phyloP scores from a whole-genome alignment of 1,140 invertebrate genomes.

The Cotesia vestalis region DNA sequence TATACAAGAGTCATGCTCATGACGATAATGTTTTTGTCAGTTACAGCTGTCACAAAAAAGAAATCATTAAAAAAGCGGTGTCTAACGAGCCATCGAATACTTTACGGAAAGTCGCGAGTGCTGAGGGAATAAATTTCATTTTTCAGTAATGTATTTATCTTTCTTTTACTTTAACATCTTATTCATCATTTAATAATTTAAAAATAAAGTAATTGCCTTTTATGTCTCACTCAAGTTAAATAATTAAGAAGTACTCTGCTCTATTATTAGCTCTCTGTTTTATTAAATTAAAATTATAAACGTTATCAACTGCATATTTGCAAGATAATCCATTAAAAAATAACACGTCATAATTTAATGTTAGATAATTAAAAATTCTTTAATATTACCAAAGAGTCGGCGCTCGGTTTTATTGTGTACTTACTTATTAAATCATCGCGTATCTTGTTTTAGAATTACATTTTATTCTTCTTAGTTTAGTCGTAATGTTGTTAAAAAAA shows the following conservation, averaged over 20 bases:
- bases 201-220: no score
- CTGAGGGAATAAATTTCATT: conserved; percentile 32
- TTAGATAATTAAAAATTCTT: background rate
- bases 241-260: background rate
- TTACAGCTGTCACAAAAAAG: conserved; percentile 51
- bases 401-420: conserved; percentile 10
- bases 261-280: no score
- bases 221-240: background rate
- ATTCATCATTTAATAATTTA: no score
- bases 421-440: background rate
- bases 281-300: no score
- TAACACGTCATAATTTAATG: background rate
- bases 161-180: background rate
- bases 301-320: background rate
- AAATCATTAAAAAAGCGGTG: conserved; percentile 58
- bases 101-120: conserved; percentile 46
- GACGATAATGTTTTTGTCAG: conserved; percentile 28
- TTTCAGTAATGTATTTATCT: conserved; percentile 14
- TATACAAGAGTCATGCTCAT: background rate
- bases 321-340: conserved; percentile 26
- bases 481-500: no score
- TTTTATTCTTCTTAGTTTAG: no score
- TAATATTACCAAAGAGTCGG: conserved; percentile 10
- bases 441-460: no score
- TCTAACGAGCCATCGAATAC: conserved; percentile 61